Base-by-base conservation (phyloP, 2,113 vertebrate species). In the Poecilia latipinna region DNA sequence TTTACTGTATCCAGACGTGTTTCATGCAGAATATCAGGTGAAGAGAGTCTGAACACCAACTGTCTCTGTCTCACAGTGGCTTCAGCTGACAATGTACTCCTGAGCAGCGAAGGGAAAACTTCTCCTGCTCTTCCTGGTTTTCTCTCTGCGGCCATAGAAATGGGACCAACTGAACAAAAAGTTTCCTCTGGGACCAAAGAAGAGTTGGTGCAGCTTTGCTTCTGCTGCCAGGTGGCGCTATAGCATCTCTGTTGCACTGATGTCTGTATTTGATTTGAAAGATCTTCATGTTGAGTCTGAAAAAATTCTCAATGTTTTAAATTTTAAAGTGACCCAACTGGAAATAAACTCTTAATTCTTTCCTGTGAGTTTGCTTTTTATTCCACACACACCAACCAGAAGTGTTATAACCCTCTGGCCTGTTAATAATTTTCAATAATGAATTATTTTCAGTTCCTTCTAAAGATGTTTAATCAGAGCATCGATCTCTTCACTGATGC, bases 51-150 rank as follows among this genome's bases (percentile, higher is more conserved):
- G 15, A 37, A 65, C 17, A 37, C 22, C 12, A 5, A 62, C 39
- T n/a, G 70, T 37, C 8, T 73, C 57, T 74, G 35, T 68, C 39
- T 33, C 48, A 0, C 84, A 95, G 95, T 95, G 94, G 94, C 91
- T 95, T 1, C 93, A 95, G 90, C 77, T 95, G 77, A 95, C 95
- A 0, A 95, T 95, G 95, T 95, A 95, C 61, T 95, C 95, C 0
- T 95, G 86, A 95, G 68, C 3, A 4, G 19, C 0, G 39, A 66
- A n/a, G 32, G n/a, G 32, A 68, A 62, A 32, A 1, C 48, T 24
- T 60, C 39, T n/a, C 33, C 64, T 66, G 42, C 26, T 32, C 48
- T 61, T 3, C 29, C 7, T n/a, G 26, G 39, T 28, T 62, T n/a
- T 8, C 44, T 33, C 6, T 35, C 4, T 8, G 2, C 79, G n/a